phyloP scores from a whole-genome alignment of 2,797 vertebrate genomes.

The Cheirogaleus major region DNA sequence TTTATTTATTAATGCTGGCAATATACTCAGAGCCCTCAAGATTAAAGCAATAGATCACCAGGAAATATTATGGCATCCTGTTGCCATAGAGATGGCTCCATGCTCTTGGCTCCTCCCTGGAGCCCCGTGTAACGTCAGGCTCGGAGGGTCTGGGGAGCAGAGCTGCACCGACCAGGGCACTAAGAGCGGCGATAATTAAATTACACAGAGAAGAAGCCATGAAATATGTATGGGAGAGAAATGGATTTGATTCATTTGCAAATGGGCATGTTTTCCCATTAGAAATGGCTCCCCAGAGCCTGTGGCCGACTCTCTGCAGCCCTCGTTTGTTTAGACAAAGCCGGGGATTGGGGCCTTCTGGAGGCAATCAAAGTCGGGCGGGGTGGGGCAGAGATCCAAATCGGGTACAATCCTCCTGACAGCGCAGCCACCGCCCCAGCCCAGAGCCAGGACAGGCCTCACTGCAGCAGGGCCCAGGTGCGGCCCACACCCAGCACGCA shows the following conservation, averaged over 20 bases:
- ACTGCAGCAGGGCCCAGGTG: accelerated
- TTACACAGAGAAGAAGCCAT: conserved; percentile 70
- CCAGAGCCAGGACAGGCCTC: not conserved
- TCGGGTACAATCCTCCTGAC: not conserved
- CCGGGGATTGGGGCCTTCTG: not conserved
- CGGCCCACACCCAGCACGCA: accelerated
- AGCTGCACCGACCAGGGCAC: conserved; percentile 19
- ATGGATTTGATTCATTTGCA: conserved; percentile 74
- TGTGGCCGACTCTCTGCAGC: not conserved
- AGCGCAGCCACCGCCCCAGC: not conserved
- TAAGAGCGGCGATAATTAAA: conserved; percentile 73
- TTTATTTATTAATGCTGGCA: conserved; percentile 69
- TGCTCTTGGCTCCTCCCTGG: not conserved
- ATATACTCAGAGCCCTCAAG: conserved; percentile 66
- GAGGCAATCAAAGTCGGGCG: not conserved
- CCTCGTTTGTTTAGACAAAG: conserved; percentile 33
- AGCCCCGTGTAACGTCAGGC: not conserved
- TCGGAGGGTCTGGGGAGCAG: conserved; percentile 9
- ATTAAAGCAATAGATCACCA: conserved; percentile 74
- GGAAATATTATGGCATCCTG: conserved; percentile 55
- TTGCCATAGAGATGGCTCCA: conserved; percentile 57
- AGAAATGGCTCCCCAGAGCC: conserved; percentile 54
- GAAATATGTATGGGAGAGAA: conserved; percentile 75
- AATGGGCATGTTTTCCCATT: conserved; percentile 67
- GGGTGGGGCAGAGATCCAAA: not conserved